Evolutionary conservation across 1,140 invertebrate genomes (phyloP).

Genomic region (Phenacoccus solenopsis): DNA sequence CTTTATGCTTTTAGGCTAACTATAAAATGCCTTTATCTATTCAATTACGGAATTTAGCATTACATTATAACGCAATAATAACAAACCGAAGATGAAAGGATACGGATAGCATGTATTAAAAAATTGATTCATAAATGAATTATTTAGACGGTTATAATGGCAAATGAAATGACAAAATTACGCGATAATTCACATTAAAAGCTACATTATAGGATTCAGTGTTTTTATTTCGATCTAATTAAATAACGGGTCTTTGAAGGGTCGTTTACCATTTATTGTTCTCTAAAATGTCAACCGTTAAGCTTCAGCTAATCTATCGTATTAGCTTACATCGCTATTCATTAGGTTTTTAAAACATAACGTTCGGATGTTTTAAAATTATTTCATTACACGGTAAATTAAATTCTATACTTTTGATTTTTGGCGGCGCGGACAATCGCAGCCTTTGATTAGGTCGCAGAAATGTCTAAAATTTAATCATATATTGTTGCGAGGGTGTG

Average conservation of each 20-base stretch:
- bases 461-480: no score
- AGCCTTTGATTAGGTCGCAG: neutral
- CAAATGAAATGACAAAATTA: neutral
- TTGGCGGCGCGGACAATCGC: neutral
- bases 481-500: no score
- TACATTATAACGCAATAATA: no score
- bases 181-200: neutral
- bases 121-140: no score
- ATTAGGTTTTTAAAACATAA: neutral
- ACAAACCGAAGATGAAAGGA: no score
- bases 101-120: no score
- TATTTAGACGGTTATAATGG: neutral
- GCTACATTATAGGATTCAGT: neutral
- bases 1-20: no score
- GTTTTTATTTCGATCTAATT: slow-evolving; percentile 5
- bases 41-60: no score
- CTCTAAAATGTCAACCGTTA: slow-evolving; percentile 8
- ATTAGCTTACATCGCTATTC: neutral
- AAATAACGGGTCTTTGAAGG: slow-evolving; percentile 11
- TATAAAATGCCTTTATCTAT: no score
- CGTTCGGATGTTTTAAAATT: neutral
- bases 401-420: neutral
- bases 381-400: slow-evolving; percentile 15
- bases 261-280: slow-evolving; percentile 9
- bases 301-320: neutral